Evolutionary conservation across 1,140 invertebrate species (phyloP), one percentile per base, ranked within the genome.

Genomic region (Drosophila suzukii): DNA sequence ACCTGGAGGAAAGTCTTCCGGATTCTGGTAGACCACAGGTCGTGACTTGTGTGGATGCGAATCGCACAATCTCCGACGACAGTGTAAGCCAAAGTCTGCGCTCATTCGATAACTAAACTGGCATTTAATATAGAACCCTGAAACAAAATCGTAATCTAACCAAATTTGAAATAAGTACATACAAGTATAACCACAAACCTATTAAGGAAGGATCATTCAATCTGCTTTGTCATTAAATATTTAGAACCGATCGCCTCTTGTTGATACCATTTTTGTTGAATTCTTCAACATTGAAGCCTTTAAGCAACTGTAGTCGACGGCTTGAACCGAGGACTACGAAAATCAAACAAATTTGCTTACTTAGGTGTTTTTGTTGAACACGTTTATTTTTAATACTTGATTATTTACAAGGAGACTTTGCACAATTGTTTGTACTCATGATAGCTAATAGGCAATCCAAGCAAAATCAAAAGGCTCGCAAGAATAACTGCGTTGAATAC

Each of bases 1-100:
- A 15, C 95, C 95, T 10, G 95, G 95, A 75, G 95, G 95, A 6
- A 95, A 95, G 90, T 95, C 95, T 10, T 94, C 94, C 24, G 94
- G 93, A 4, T 94, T 95, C 72, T 95, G 95, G 95, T 95, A 95
- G 93, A 91, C 54, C 39, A 13, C 47, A 20, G 17, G 10, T 47
- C 47, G 44, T 24, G 59, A 56, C 27, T 46, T 17, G 47, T 55
- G 44, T 36, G 44, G 47, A 57, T 65, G 72, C 56, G 44, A 75
- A 66, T 75, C 71, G 82, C 84, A 86, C 84, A 83, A 83, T 71
- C 44, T 70, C 34, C 60, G 63, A 50, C 55, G 53, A 65, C 59
- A 41, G 47, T 62, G 62, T 68, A 55, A 74, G 62, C 68, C 68
- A 81, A 81, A 68, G 66, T 67, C 78, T 63, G 67, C 74, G 79